Conservation (phyloP, 2,113 vertebrate genomes). For the Platanista minor region DNA sequence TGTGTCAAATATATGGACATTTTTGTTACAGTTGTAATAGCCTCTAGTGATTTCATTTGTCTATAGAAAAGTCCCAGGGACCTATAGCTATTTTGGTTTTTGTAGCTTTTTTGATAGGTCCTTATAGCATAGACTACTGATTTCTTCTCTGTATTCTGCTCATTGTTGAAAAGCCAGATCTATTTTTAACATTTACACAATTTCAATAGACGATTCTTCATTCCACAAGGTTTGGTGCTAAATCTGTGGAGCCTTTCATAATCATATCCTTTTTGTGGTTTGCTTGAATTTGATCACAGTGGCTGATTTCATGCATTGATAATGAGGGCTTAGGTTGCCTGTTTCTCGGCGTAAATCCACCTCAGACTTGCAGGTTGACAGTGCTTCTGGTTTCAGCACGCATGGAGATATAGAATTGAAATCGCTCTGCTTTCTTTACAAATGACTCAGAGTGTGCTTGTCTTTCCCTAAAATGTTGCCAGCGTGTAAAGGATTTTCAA, state of each 20-base stretch:
- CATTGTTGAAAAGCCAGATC: constrained; percentile 81
- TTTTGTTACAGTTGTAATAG: constrained; percentile 63
- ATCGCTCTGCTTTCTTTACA: constrained; percentile 88
- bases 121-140: constrained; percentile 77
- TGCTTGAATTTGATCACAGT: constrained; percentile 84
- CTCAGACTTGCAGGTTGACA: constrained; percentile 83
- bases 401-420: constrained; percentile 83
- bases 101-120: constrained; percentile 66
- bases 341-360: constrained; percentile 84
- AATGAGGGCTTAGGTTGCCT: constrained; percentile 84
- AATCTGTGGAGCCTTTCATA: constrained; percentile 81
- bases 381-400: constrained; percentile 77
- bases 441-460: constrained; percentile 86
- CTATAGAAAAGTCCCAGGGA: constrained; percentile 65
- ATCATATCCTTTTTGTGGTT: constrained; percentile 78
- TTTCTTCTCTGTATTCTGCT: constrained; percentile 77
- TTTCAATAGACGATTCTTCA: constrained; percentile 81
- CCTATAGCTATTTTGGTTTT: constrained; percentile 70
- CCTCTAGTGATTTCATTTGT: constrained; percentile 67
- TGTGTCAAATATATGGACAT: constrained; percentile 46
- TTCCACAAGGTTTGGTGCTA: constrained; percentile 79
- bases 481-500: constrained; percentile 88
- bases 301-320: constrained; percentile 86
- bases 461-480: constrained; percentile 87
- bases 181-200: constrained; percentile 85